Conservation (phyloP, 2,797 vertebrate genomes). For the Enteromius argenteus region DNA sequence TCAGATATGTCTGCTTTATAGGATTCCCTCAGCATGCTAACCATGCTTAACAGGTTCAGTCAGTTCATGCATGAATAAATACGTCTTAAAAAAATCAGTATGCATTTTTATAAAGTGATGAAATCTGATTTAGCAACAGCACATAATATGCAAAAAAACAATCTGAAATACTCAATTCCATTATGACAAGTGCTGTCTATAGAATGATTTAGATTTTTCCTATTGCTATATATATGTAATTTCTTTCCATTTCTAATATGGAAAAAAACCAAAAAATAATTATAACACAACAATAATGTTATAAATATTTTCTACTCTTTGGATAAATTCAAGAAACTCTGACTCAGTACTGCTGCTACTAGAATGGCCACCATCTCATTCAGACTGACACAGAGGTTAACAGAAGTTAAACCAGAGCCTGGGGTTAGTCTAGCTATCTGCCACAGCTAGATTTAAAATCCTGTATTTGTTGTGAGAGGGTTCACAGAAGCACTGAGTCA, state of each 20-base stretch:
- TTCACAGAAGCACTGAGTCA: slow-evolving; percentile 33
- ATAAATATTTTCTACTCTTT: background rate
- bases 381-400: slow-evolving; percentile 33
- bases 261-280: background rate
- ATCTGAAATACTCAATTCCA: background rate
- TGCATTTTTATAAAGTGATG: slow-evolving; percentile 8
- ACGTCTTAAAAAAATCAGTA: slow-evolving; percentile 17
- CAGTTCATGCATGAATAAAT: slow-evolving; percentile 15
- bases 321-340: background rate
- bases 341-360: background rate
- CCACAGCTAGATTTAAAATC: background rate
- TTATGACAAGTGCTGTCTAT: background rate
- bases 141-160: background rate
- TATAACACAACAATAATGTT: background rate
- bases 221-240: background rate
- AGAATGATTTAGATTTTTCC: no score
- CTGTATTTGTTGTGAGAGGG: slow-evolving; percentile 22
- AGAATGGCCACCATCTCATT: background rate
- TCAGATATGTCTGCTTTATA: slow-evolving; percentile 66
- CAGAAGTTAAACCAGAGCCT: slow-evolving; percentile 31
- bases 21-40: slow-evolving; percentile 57
- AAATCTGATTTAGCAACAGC: slow-evolving; percentile 24
- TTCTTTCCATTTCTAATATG: background rate
- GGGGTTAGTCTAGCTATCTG: slow-evolving; percentile 13
- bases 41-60: slow-evolving; percentile 59